phyloP scores from a whole-genome alignment of 2,113 vertebrate species.

The Cheilinus undulatus region DNA sequence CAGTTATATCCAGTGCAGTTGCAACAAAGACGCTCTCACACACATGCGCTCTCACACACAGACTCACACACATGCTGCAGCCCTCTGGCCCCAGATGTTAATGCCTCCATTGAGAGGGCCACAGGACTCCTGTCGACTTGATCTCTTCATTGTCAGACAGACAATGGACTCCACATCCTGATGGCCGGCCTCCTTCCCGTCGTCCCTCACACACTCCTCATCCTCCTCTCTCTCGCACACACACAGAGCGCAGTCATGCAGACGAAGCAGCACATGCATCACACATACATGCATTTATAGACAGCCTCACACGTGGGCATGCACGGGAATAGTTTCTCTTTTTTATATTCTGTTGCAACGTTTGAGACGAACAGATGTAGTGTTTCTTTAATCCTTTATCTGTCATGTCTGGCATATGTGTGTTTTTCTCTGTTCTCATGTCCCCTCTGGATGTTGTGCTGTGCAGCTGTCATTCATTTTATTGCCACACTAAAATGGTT shows the following conservation, averaged over 20 bases:
- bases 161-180: slow-evolving; percentile 83
- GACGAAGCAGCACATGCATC: slow-evolving; percentile 30
- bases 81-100: slow-evolving; percentile 82
- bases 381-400: not conserved
- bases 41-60: slow-evolving; percentile 26
- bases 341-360: not conserved
- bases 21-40: slow-evolving; percentile 43
- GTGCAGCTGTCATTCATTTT: not conserved
- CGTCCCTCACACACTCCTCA: slow-evolving; percentile 38
- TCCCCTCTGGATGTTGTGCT: slow-evolving; percentile 1
- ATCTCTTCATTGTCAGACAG: slow-evolving; percentile 82
- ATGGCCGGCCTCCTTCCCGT: slow-evolving; percentile 65
- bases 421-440: not conserved
- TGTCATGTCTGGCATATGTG: not conserved
- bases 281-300: not conserved
- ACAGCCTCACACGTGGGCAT: too few relatives aligned
- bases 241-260: slow-evolving; percentile 21
- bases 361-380: slow-evolving; percentile 1
- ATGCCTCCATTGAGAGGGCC: slow-evolving; percentile 79
- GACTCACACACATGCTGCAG: slow-evolving; percentile 31
- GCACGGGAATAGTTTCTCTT: not conserved
- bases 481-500: not conserved
- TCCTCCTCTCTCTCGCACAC: slow-evolving; percentile 16
- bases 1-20: slow-evolving; percentile 39
- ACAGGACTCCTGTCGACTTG: slow-evolving; percentile 76